Evolutionary conservation across 2,113 vertebrate genomes (phyloP).

Genomic region (Plecotus auritus): DNA sequence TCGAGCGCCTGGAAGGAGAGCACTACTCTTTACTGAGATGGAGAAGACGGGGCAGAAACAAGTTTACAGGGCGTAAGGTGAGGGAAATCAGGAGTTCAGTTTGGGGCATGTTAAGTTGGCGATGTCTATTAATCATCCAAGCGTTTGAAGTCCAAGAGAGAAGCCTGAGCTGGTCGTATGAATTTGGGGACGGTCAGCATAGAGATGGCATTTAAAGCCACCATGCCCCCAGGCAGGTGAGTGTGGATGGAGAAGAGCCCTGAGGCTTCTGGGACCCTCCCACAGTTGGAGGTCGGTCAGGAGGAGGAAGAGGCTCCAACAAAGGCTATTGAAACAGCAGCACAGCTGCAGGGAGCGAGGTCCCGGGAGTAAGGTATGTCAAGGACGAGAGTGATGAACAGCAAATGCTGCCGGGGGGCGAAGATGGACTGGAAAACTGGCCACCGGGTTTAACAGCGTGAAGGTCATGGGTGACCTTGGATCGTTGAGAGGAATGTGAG

Average conservation of each 20-base stretch:
- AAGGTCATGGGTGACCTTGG: conserved; percentile 23
- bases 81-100: background rate
- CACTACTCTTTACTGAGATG: background rate
- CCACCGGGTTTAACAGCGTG: background rate
- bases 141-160: background rate
- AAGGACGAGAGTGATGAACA: background rate
- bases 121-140: background rate
- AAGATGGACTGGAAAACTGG: background rate
- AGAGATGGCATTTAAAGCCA: background rate
- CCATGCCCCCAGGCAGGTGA: background rate
- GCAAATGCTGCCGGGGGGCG: background rate
- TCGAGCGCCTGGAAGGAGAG: background rate
- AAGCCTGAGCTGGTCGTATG: background rate
- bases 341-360: background rate
- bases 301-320: background rate
- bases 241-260: background rate
- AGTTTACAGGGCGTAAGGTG: accelerated
- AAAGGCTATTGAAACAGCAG: background rate
- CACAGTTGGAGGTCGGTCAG: background rate
- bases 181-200: background rate
- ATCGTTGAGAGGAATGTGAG: background rate
- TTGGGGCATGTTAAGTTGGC: background rate
- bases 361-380: background rate
- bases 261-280: background rate
- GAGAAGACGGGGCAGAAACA: background rate